phyloP scores from a whole-genome alignment of 1,140 invertebrate genomes.

The Hylyphantes graminicola region DNA sequence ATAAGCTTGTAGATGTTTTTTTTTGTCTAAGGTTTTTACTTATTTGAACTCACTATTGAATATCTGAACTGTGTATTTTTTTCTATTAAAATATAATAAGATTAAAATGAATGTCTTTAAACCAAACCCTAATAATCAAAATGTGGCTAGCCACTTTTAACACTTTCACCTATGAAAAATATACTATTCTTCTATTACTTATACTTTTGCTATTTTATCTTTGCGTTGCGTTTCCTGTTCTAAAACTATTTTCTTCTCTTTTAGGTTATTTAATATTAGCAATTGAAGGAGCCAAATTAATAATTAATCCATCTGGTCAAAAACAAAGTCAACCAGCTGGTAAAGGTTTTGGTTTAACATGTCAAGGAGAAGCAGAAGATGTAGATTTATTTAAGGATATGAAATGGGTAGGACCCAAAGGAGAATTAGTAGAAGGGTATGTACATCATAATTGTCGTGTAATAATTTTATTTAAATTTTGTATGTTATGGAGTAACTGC shows the following conservation, averaged over 20 bases:
- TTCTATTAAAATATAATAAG: too few relatives aligned
- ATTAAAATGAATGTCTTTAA: neutral
- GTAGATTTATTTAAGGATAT: conserved; percentile 66
- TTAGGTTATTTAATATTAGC: conserved; percentile 38
- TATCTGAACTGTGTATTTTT: too few relatives aligned
- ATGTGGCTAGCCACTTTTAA: neutral
- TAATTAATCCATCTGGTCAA: conserved; percentile 59
- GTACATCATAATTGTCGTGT: conserved; percentile 26
- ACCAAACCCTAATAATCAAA: neutral
- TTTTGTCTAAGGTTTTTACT: too few relatives aligned
- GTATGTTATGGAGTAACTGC: too few relatives aligned
- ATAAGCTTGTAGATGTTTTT: too few relatives aligned
- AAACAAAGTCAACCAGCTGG: conserved; percentile 59
- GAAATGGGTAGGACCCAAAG: conserved; percentile 66
- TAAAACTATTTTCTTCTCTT: conserved; percentile 8
- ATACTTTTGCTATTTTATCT: neutral
- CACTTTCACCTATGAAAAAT: neutral
- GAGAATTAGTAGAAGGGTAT: conserved; percentile 64
- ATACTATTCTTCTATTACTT: neutral
- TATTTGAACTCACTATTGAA: too few relatives aligned
- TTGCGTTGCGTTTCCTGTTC: neutral
- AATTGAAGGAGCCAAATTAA: conserved; percentile 44
- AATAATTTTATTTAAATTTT: too few relatives aligned
- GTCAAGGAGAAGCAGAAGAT: conserved; percentile 65
- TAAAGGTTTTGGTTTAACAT: conserved; percentile 65